Percentiles rank a stretch among this genome's conserved stretches.
These are phyloP conservation scores for Propithecus coquereli DNA, from an alignment of 2,113 vertebrate species.

Conservation along the genomic window DNA sequence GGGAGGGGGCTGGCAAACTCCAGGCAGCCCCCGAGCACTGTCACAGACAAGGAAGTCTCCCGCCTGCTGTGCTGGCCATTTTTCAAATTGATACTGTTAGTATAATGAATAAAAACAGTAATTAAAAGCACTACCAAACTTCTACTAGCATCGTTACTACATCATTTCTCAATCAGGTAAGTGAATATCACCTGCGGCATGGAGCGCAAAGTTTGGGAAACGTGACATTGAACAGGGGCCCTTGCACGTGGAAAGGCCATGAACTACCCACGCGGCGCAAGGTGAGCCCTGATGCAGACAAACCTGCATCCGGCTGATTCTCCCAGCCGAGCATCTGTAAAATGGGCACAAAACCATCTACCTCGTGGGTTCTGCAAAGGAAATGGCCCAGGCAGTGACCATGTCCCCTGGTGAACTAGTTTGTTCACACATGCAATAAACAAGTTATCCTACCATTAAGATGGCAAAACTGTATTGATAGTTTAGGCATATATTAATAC, in stretches of 20 bases:
- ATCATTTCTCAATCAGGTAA: neutral
- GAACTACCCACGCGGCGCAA: neutral
- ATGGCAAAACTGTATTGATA: too few species aligned
- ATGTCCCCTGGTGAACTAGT: neutral
- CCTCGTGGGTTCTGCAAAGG: neutral
- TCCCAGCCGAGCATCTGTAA: neutral
- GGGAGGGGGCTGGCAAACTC: neutral
- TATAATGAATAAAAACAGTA: neutral
- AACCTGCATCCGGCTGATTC: neutral
- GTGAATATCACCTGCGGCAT: neutral
- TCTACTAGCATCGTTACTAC: neutral
- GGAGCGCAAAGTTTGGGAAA: neutral
- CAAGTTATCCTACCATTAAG: too few species aligned
- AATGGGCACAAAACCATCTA: neutral
- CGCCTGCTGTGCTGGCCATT: rapidly evolving
- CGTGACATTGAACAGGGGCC: neutral
- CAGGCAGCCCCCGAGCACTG: neutral
- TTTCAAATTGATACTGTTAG: neutral
- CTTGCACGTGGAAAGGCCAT: neutral
- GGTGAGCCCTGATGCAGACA: neutral
- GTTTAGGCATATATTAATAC: too few species aligned
- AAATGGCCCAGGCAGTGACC: neutral
- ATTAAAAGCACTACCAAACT: neutral
- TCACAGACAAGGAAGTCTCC: neutral
- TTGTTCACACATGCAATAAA: neutral